phyloP scores from a whole-genome alignment of 64 coral and sea anemone genomes.

The Montipora capricornis region DNA sequence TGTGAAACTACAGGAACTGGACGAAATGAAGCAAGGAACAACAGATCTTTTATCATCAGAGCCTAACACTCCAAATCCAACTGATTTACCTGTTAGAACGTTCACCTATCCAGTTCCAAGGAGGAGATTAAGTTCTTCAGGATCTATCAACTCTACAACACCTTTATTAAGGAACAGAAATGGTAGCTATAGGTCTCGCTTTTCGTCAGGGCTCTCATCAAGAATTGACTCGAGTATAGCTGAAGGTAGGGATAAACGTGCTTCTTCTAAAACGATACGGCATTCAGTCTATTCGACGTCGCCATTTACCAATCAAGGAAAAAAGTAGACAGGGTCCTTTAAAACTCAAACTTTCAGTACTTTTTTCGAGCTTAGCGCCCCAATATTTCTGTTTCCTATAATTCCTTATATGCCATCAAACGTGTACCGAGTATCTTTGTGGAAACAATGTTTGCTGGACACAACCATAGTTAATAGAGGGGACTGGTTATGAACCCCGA shows the following conservation, averaged over 20 bases:
- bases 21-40: constrained; percentile 3
- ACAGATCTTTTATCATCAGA: constrained; percentile 64
- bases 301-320: too few species aligned
- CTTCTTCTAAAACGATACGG: background rate
- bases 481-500: too few species aligned
- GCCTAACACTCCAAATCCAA: constrained; percentile 72
- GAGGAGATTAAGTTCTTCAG: constrained; percentile 79
- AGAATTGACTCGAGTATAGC: constrained; percentile 93
- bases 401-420: too few species aligned
- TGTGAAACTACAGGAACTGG: constrained; percentile 28
- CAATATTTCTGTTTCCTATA: too few species aligned
- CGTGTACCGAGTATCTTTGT: too few species aligned
- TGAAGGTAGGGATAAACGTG: constrained; percentile 71
- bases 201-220: constrained; percentile 83
- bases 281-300: too few species aligned
- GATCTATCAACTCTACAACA: constrained; percentile 82
- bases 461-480: too few species aligned
- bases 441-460: too few species aligned
- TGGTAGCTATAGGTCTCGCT: constrained; percentile 91
- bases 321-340: too few species aligned
- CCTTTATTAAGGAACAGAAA: constrained; percentile 89
- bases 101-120: constrained; percentile 52
- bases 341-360: too few species aligned
- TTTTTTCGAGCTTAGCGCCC: too few species aligned
- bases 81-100: constrained; percentile 38